Base-by-base conservation (phyloP, 2,113 vertebrate species). In the Engraulis encrasicolus region DNA sequence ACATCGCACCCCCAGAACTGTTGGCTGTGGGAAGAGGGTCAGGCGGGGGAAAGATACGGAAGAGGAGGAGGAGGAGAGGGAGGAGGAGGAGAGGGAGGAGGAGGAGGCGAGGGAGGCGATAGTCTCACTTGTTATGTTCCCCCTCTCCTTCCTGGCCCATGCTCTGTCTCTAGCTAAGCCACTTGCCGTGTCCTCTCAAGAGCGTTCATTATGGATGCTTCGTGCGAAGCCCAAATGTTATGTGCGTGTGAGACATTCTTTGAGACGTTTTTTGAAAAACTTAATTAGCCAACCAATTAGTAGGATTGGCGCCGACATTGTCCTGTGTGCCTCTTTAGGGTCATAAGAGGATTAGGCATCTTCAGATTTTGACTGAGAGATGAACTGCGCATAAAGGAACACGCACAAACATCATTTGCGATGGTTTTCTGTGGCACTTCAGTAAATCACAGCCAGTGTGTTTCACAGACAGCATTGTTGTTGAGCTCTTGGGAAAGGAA, bases 251-350 rank as follows among this genome's bases (percentile, higher is more conserved):
- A 34, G 66, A 15, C 27, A 74, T 74, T 74, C 66, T 74, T 5
- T 34, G 31, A 74, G 3, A 74, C 66, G 52, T 82, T 36, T 74
- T 78, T 52, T 83, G 50, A 19, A 83, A 78, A 82, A 36, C n/a
- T 7, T 23, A 45, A 20, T n/a, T 78, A 61, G 48, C 9, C 66
- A 74, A 31, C 66, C 66, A 74, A 74, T 74, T 74, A 74, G 66
- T 74, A 31, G 31, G 66, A 74, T 74, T 74, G 66, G 66, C 31
- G 0, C 12, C 66, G 27, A 74, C 66, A 74, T 14, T 74, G 66
- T 27, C 3, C 66, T 74, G 27, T 74, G 66, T 27, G n/a, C 23
- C 61, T 71, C 61, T 71, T 71, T 71, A 11, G 66, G 15, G 27
- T 74, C n/a, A 9, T 45, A 74, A 74, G 66, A 74, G 66, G 66